phyloP scores from a whole-genome alignment of 2,797 vertebrate genomes.

The Mus caroli region DNA sequence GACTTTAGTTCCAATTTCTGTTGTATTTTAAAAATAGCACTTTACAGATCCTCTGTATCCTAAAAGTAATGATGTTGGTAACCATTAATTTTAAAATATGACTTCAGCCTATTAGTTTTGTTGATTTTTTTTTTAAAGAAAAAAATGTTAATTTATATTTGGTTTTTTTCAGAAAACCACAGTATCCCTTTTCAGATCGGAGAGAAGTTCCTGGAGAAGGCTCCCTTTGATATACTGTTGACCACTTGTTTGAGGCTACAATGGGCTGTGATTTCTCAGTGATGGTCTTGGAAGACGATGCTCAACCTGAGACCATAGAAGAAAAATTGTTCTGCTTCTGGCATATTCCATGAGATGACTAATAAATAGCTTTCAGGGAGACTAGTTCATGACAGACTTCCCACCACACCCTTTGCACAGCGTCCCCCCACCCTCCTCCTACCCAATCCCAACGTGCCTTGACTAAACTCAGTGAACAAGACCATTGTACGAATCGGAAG shows the following conservation, averaged over 20 bases:
- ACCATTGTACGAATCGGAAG: slow-evolving; percentile 74
- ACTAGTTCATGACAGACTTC: neutral
- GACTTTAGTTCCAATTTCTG: slow-evolving; percentile 30
- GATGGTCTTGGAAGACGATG: neutral
- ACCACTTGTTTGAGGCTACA: slow-evolving; percentile 11
- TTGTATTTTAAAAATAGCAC: slow-evolving; percentile 54
- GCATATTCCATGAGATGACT: slow-evolving; percentile 19
- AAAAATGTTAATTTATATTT: slow-evolving; percentile 26
- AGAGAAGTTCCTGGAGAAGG: slow-evolving; percentile 52
- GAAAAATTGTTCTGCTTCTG: neutral
- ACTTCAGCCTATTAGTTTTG: slow-evolving; percentile 32
- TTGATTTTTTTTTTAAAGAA: neutral
- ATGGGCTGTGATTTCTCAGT: neutral
- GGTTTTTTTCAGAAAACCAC: slow-evolving; percentile 52
- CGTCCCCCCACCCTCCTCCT: neutral
- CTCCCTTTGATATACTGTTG: neutral
- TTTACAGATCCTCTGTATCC: neutral
- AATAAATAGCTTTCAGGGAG: slow-evolving; percentile 25
- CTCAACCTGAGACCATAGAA: neutral
- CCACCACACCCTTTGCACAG: slow-evolving; percentile 1
- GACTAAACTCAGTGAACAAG: slow-evolving; percentile 68
- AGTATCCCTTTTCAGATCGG: slow-evolving; percentile 52
- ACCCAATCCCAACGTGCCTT: slow-evolving; percentile 36
- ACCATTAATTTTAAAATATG: neutral
- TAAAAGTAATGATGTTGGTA: slow-evolving; percentile 26